These are phyloP conservation scores for Drosophila tsacasi DNA, from an alignment of 1,140 invertebrate genomes.

Conservation along the genomic window DNA sequence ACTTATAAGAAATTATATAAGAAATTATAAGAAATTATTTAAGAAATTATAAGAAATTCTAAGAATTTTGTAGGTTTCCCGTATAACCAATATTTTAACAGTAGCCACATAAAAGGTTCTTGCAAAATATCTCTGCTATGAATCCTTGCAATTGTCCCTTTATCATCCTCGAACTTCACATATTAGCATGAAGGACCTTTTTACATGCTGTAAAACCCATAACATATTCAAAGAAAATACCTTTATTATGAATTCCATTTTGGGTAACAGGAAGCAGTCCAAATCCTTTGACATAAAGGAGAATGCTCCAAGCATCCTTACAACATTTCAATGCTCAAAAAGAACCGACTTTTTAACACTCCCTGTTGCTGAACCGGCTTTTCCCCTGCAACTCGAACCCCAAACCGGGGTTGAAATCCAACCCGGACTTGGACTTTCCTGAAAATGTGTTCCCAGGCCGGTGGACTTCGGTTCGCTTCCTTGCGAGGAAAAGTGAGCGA, in stretches of 20 bases:
- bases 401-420: not conserved
- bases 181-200: not conserved
- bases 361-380: not conserved
- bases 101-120: not conserved
- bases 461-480: not conserved
- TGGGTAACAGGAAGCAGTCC: not conserved
- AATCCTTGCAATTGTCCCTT: not conserved
- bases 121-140: not conserved
- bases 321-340: not conserved
- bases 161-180: not conserved
- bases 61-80: not conserved
- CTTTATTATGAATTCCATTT: not conserved
- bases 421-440: not conserved
- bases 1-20: too few species aligned
- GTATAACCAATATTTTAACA: not conserved
- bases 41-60: too few species aligned
- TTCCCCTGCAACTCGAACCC: conserved; percentile 52
- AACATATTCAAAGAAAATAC: too few species aligned
- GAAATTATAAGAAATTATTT: too few species aligned
- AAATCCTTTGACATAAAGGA: not conserved
- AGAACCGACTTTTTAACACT: conserved; percentile 10
- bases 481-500: conserved; percentile 19
- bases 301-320: not conserved
- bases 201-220: not conserved
- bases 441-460: conserved; percentile 12